Base-by-base conservation (phyloP, 2,888 invertebrate genomes). In the Rhopalosiphum nymphaeae region DNA sequence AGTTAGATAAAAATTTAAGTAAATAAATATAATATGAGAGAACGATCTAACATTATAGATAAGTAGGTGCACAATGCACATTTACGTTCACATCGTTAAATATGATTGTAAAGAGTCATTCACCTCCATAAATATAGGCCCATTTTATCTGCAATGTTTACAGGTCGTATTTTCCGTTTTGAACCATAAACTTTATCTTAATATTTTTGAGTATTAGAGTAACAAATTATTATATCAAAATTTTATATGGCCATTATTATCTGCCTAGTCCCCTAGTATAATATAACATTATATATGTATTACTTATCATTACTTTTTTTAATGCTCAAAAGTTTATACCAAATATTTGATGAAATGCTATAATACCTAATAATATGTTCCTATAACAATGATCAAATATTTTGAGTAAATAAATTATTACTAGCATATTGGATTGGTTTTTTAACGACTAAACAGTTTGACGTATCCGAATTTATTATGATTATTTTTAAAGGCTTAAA, bases 191-290 rank as follows among this genome's bases (percentile, higher is more conserved):
- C 46, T 46, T 86, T 86, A 86, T 86, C 86, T 86, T 44, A 86
- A 49, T 87, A 87, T 49, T 46, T 87, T 26, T n/a, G 86, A 46
- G 78, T 87, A 49, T 87, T 87, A 44, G 87, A 87, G 44, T 87
- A n/a, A n/a, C 87, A 49, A 49, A 87, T 49, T 87, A 87, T 46
- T 49, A n/a, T 88, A 53, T 53, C 25, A 53, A 88, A 53, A 88
- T 53, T n/a, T 44, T 53, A 36, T 88, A 53, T 36, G 36, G 9
- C 36, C 11, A 53, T 53, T 36, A 10, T 88, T 88, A 53, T 88
- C n/a, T 11, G n/a, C 49, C n/a, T 49, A 46, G 29, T 87, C 21
- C 3, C 53, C 21, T 53, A 53, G 53, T 36, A 78, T 78, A 21
- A 67, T n/a, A n/a, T 29, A 10, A 61, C 29, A 78, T 78, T 21